These are phyloP conservation scores for Exocentrus adspersus DNA, from an alignment of 2,888 invertebrate species.

Conservation along the genomic window DNA sequence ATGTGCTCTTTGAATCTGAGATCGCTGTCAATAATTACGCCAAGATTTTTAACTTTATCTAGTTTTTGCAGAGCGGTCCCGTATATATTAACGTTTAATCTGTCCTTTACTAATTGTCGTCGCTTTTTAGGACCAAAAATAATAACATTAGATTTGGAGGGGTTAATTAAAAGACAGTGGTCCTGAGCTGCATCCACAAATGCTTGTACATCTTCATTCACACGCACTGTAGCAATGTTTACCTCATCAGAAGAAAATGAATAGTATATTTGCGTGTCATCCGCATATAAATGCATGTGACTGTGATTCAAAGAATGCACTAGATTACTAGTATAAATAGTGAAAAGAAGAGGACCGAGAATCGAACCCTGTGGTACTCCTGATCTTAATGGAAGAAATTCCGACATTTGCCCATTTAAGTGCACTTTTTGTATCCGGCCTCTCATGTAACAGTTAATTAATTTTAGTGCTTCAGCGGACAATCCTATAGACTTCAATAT, in stretches of 20 bases:
- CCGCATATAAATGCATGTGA: conserved; percentile 13
- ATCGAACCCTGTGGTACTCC: background rate
- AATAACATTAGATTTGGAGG: conserved; percentile 16
- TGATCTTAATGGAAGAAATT: background rate
- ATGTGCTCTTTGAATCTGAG: too few relatives aligned
- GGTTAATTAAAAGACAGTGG: conserved; percentile 10
- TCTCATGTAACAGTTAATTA: conserved; percentile 1
- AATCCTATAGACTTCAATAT: conserved; percentile 15
- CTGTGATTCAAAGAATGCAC: background rate
- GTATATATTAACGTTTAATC: too few relatives aligned
- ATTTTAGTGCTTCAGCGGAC: background rate
- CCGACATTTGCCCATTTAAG: background rate
- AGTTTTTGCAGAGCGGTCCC: too few relatives aligned
- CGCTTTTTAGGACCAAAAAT: background rate
- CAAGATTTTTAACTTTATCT: too few relatives aligned
- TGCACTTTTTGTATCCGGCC: background rate
- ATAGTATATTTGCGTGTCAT: conserved; percentile 24
- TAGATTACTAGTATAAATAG: background rate
- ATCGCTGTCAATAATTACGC: too few relatives aligned
- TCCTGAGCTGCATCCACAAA: conserved; percentile 13
- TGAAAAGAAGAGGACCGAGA: background rate
- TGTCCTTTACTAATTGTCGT: background rate
- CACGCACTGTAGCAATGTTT: background rate
- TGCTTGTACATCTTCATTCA: conserved; percentile 10
- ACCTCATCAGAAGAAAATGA: conserved; percentile 2